These are phyloP conservation scores for Elymnias hypermnestra DNA, from an alignment of 1,140 invertebrate genomes.

Conservation along the genomic window DNA sequence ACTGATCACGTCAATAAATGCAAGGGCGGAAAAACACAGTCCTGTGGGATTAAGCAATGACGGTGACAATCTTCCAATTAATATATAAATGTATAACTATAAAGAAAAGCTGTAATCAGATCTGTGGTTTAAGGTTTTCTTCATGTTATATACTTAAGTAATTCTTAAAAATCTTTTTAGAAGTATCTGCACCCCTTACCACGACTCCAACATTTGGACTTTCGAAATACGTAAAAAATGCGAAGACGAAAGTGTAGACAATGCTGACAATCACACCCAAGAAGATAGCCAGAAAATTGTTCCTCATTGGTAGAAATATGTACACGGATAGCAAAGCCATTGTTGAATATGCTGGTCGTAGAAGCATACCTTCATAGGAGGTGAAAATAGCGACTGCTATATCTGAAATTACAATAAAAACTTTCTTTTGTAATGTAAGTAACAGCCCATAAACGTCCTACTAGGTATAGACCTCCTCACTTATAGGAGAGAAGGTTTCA, in stretches of 20 bases:
- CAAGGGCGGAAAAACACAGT: too few relatives aligned
- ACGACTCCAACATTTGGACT: conserved; percentile 50
- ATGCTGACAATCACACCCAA: conserved; percentile 80
- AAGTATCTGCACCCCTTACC: conserved; percentile 20
- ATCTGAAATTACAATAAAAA: conserved; percentile 33
- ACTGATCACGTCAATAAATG: too few relatives aligned
- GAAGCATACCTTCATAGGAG: conserved; percentile 59
- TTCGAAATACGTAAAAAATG: conserved; percentile 79
- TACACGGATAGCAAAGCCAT: conserved; percentile 85
- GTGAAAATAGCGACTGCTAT: conserved; percentile 58
- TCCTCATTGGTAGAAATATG: conserved; percentile 85
- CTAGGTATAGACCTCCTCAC: too few relatives aligned
- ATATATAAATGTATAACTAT: too few relatives aligned
- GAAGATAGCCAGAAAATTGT: conserved; percentile 80
- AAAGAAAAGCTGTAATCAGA: too few relatives aligned
- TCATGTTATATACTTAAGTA: too few relatives aligned
- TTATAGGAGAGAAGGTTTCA: too few relatives aligned
- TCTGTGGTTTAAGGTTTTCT: too few relatives aligned
- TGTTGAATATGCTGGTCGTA: conserved; percentile 82
- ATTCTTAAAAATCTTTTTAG: too few relatives aligned
- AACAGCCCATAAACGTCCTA: too few relatives aligned
- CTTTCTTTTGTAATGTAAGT: not conserved
- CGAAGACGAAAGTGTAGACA: conserved; percentile 79
- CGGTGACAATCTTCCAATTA: too few relatives aligned
- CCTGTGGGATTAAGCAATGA: too few relatives aligned